Percentiles rank a stretch among this genome's conserved stretches.
Conservation (phyloP, 1,140 invertebrate species). For the Dendrolimus punctatus region DNA sequence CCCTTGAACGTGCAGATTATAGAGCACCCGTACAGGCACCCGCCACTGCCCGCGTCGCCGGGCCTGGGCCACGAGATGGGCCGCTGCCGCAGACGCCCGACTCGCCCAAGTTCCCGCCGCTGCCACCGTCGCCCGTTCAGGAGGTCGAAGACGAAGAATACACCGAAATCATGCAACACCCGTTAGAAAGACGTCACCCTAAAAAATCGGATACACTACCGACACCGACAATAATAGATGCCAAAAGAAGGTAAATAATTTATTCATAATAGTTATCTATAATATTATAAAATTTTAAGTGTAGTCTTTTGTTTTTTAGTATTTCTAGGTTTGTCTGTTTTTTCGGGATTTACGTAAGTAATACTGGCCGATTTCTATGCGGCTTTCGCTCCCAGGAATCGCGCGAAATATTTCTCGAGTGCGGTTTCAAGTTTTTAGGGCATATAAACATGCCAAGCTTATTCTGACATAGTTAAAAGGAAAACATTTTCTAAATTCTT, state of each 20-base stretch:
- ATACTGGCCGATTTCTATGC: no score
- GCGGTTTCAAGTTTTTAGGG: no score
- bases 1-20: constrained; percentile 68
- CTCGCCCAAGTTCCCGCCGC: constrained; percentile 82
- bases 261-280: constrained; percentile 3
- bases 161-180: constrained; percentile 75
- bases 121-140: constrained; percentile 84
- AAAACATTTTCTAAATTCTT: no score
- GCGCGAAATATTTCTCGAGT: no score
- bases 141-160: constrained; percentile 81
- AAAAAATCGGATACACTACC: constrained; percentile 73
- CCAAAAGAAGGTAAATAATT: constrained; percentile 54
- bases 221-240: constrained; percentile 40
- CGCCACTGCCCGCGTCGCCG: constrained; percentile 52
- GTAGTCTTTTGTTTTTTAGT: no score
- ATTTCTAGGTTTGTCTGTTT: no score
- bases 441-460: no score
- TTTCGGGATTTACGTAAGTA: no score
- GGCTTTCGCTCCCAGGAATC: no score
- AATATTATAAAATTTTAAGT: no score
- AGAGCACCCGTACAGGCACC: constrained; percentile 66
- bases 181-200: constrained; percentile 59
- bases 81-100: constrained; percentile 72
- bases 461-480: no score
- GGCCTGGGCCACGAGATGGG: constrained; percentile 55